A percentile compares a stretch with the other conserved stretches of the same genome.
Conservation (phyloP, 2,113 vertebrate genomes). For the Ascaphus truei region DNA sequence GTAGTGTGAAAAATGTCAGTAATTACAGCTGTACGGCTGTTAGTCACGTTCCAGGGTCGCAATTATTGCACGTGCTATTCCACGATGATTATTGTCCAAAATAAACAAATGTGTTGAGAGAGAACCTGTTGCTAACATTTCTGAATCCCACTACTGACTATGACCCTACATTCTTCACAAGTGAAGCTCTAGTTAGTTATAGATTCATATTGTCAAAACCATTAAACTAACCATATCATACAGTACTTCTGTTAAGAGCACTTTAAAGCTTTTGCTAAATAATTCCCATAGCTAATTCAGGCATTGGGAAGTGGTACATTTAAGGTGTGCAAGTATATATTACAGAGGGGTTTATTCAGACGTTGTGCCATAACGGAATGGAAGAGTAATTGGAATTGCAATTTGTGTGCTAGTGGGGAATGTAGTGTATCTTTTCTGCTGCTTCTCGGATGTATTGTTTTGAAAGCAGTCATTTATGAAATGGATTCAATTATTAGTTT, state of each 20-base stretch:
- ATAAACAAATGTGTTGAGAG: too few relatives aligned
- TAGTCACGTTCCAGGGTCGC: too few relatives aligned
- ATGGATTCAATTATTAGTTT: slow-evolving; percentile 43
- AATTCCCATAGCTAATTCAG: not conserved
- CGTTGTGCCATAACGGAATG: slow-evolving; percentile 40
- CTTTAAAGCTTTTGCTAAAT: not conserved
- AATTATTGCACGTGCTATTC: too few relatives aligned
- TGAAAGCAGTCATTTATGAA: slow-evolving; percentile 40
- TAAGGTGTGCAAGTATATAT: not conserved
- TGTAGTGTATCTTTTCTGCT: slow-evolving; percentile 42
- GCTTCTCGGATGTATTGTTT: slow-evolving; percentile 37
- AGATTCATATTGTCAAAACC: not conserved
- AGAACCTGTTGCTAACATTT: too few relatives aligned
- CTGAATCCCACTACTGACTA: too few relatives aligned
- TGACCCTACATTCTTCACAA: not conserved
- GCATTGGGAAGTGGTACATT: not conserved
- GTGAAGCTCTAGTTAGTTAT: not conserved
- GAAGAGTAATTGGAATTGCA: slow-evolving; percentile 42
- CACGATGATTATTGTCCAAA: too few relatives aligned
- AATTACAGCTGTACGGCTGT: too few relatives aligned
- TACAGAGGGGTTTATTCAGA: not conserved
- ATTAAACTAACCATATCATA: not conserved
- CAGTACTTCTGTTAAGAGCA: not conserved
- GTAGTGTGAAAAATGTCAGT: too few relatives aligned
- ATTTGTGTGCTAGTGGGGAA: slow-evolving; percentile 29